Evolutionary conservation across 2,888 invertebrate species (phyloP).

Genomic region (Drosophila mimetica): DNA sequence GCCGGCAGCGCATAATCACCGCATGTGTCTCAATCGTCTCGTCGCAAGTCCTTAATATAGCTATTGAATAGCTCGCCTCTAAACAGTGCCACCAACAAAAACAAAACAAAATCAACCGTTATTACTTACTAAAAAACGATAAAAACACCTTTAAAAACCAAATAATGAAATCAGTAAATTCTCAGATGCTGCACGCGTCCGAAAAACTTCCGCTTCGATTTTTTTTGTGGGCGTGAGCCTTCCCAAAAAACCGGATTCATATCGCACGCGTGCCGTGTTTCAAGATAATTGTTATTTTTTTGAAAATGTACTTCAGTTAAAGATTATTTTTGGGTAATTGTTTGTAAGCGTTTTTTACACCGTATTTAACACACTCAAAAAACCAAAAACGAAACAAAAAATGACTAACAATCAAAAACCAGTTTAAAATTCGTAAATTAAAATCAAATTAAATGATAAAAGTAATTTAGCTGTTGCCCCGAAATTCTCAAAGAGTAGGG

Average conservation of each 20-base stretch:
- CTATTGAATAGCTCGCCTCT: constrained; percentile 81
- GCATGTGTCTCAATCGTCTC: constrained; percentile 76
- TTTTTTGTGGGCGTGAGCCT: neutral
- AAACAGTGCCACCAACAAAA: constrained; percentile 73
- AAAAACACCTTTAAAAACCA: constrained; percentile 16
- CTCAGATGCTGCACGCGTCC: constrained; percentile 16
- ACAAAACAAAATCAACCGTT: constrained; percentile 37
- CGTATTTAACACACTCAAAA: constrained; percentile 38
- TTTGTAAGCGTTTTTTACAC: constrained; percentile 64
- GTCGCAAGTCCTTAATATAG: constrained; percentile 77
- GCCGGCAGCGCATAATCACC: constrained; percentile 74
- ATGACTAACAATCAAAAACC: constrained; percentile 37
- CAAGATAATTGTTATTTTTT: constrained; percentile 40
- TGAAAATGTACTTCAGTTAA: constrained; percentile 45
- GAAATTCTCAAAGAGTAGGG: constrained; percentile 63
- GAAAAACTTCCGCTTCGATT: neutral
- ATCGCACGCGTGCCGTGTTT: constrained; percentile 19
- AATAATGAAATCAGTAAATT: constrained; percentile 11
- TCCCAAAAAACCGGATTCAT: neutral
- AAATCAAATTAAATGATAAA: constrained; percentile 47
- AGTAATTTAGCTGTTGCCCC: constrained; percentile 37
- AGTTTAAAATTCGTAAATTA: constrained; percentile 47
- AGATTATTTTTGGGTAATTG: constrained; percentile 64
- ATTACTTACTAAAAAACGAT: constrained; percentile 41
- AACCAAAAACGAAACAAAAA: constrained; percentile 29